Evolutionary conservation across 2,888 invertebrate genomes (phyloP), one percentile per base, ranked within the genome.

Genomic region (Ophraella communa): DNA sequence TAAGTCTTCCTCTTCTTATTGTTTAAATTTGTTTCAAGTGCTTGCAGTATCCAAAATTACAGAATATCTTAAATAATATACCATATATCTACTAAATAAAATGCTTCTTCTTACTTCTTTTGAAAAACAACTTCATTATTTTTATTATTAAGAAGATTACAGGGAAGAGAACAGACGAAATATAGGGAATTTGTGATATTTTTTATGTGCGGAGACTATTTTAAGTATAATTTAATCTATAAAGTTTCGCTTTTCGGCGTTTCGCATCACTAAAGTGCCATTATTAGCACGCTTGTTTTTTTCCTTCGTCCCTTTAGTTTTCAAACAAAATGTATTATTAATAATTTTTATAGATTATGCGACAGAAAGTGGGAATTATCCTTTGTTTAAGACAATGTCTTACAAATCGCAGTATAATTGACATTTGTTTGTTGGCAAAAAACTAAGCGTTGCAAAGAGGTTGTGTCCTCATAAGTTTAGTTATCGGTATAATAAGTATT

Each of bases 51-150:
- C n/a, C n/a, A n/a, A n/a, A n/a, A n/a, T 27, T 27, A 27, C 8
- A 27, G 10, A 8, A 30, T 30, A 30, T 30, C n/a, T n/a, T n/a
- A n/a, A n/a, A n/a, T n/a, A n/a, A n/a, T n/a, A n/a, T n/a, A n/a
- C n/a, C n/a, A n/a, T n/a, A n/a, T n/a, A n/a, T n/a, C n/a, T n/a
- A n/a, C n/a, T n/a, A n/a, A n/a, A n/a, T n/a, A n/a, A n/a, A n/a
- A n/a, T n/a, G n/a, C n/a, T n/a, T n/a, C n/a, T n/a, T n/a, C n/a
- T 63, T 52, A 63, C 42, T 57, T 35, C 51, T 56, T 57, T 23
- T 33, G 51, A 57, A 62, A 62, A 57, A 63, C 62, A 63, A 63
- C 62, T 62, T 39, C 51, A 42, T 63, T 51, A 56, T 56, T 49
- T 45, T 17, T 30, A 30, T 23, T 23, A 47, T 21, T 52, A 24